Conservation (phyloP, 2,888 invertebrate genomes). For the Hirtodrosophila confusa region DNA sequence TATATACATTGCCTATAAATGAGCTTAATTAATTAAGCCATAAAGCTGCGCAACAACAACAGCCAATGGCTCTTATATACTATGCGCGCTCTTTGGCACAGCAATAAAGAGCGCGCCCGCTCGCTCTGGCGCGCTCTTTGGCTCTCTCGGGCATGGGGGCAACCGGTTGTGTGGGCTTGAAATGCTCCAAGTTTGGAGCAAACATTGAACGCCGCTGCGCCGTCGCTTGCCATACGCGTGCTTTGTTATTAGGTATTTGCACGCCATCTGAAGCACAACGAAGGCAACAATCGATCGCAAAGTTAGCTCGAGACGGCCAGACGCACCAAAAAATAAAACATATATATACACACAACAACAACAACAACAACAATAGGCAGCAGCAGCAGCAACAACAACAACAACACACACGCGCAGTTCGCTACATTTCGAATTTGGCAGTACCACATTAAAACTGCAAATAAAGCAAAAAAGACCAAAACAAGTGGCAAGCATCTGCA, state of each 20-base stretch:
- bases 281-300: constrained; percentile 77
- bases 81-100: constrained; percentile 29
- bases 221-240: constrained; percentile 76
- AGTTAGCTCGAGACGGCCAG: constrained; percentile 62
- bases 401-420: constrained; percentile 46
- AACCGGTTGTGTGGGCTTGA: constrained; percentile 67
- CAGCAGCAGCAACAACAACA: constrained; percentile 25
- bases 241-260: constrained; percentile 83
- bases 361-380: constrained; percentile 11
- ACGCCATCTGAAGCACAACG: constrained; percentile 84
- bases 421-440: constrained; percentile 53
- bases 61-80: constrained; percentile 32
- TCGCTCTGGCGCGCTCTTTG: constrained; percentile 14
- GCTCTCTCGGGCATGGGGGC: neutral
- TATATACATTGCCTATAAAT: constrained; percentile 17
- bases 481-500: constrained; percentile 56
- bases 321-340: constrained; percentile 46
- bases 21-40: constrained; percentile 74
- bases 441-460: constrained; percentile 61
- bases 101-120: constrained; percentile 25
- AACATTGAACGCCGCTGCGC: constrained; percentile 62
- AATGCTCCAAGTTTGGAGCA: constrained; percentile 69
- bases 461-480: constrained; percentile 76
- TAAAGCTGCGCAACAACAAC: constrained; percentile 41
- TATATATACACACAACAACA: constrained; percentile 30